phyloP scores from a whole-genome alignment of 35 echinoderm and acorn worm species.

The Acanthaster planci region DNA sequence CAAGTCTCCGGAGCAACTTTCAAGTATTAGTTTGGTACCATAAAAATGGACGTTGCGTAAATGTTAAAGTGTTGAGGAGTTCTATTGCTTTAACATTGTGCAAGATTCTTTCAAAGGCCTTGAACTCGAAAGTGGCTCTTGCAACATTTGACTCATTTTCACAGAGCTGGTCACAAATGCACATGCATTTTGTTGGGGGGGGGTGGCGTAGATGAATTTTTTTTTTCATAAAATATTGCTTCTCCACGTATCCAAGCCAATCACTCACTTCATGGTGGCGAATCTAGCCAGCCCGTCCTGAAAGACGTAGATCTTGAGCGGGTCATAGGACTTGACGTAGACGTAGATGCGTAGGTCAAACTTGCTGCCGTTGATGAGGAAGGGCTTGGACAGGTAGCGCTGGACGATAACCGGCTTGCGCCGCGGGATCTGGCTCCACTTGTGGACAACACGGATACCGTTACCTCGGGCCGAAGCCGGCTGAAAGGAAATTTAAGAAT shows the following conservation, averaged over 20 bases:
- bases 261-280: slow-evolving; percentile 98
- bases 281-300: slow-evolving; percentile 92
- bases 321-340: slow-evolving; percentile 87
- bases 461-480: slow-evolving; percentile 97
- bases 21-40: too few species aligned
- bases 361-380: slow-evolving; percentile 97
- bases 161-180: too few species aligned
- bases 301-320: slow-evolving; percentile 81
- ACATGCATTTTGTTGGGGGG: too few species aligned
- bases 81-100: too few species aligned
- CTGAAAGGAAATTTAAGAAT: slow-evolving; percentile 27
- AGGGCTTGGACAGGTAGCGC: slow-evolving; percentile 90
- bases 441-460: slow-evolving; percentile 93
- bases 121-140: too few species aligned
- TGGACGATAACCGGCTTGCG: slow-evolving; percentile 89
- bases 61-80: too few species aligned
- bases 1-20: too few species aligned
- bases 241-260: background rate
- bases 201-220: background rate
- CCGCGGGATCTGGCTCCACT: slow-evolving; percentile 94
- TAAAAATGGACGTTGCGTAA: too few species aligned
- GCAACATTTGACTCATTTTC: too few species aligned
- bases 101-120: too few species aligned
- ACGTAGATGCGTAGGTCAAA: slow-evolving; percentile 98
- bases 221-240: background rate